These are phyloP conservation scores for Pangasianodon hypophthalmus DNA, from an alignment of 2,113 vertebrate genomes.

Conservation along the genomic window DNA sequence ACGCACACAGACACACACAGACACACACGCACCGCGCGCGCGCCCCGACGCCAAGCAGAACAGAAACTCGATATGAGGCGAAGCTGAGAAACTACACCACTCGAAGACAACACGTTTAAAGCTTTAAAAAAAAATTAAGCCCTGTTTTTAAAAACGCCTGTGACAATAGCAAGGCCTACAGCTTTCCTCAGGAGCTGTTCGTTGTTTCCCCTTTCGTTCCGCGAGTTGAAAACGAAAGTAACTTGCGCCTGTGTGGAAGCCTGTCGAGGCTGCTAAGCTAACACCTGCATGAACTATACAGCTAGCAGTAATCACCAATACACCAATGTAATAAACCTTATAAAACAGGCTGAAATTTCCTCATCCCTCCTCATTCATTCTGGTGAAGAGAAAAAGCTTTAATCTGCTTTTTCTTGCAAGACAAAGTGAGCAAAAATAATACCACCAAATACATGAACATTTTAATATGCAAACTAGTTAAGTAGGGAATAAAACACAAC, in stretches of 20 bases:
- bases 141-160: background rate
- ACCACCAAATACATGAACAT: background rate
- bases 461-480: background rate
- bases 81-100: background rate
- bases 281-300: background rate
- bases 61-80: constrained; percentile 22
- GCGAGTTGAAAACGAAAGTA: constrained; percentile 49
- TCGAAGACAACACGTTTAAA: background rate
- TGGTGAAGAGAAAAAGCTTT: background rate
- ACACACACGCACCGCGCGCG: background rate
- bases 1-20: background rate
- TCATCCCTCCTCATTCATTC: too few species aligned
- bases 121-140: background rate
- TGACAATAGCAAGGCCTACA: background rate
- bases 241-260: background rate
- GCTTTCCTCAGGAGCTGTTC: background rate
- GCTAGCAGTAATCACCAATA: background rate
- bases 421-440: background rate
- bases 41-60: constrained; percentile 1
- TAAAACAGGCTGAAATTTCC: background rate
- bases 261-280: background rate
- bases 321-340: background rate
- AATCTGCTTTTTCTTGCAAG: background rate
- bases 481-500: background rate
- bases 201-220: background rate